Evolutionary conservation across 2,888 invertebrate genomes (phyloP), one percentile per base, ranked within the genome.

Genomic region (Ferdinandea cuprea): DNA sequence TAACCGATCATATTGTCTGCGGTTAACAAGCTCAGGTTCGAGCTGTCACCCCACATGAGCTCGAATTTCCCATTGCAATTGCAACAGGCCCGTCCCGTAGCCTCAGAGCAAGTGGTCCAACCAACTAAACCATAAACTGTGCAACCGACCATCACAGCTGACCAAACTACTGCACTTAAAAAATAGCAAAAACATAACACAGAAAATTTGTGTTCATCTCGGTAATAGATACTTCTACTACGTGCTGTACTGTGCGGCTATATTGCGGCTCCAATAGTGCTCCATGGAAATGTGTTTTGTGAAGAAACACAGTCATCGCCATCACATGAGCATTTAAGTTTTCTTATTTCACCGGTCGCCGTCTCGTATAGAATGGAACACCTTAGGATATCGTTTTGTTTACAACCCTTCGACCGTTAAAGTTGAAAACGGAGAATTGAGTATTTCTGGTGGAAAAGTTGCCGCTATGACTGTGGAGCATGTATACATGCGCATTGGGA

Each of bases 161-260:
- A 61, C 50, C 72, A 71, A 65, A 74, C 73, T n/a, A 37, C 48
- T 11, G 46, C 9, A 54, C 17, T 15, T 21, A 15, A 32, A 35
- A 52, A 54, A 54, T 46, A 35, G 9, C 15, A 25, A 54, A 48
- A 15, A n/a, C 25, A 68, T 42, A 74, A 44, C 69, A 79, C 65
- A 52, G 77, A 77, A 72, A 79, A 52, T 54, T 72, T 77, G 44
- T 77, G 72, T 77, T 72, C 78, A 77, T 69, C 65, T 72, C 30
- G 9, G 80, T 76, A 81, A 81, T 81, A 48, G 81, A 72, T 77
- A 77, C 77, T 42, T 19, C 1, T 19, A 11, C 3, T 25, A 25
- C 25, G 3, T 25, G 9, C 17, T 40, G 13, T 7, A 13, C 8
- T 5, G 32, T 40, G 42, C 15, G 65, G 25, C 42, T 42, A 9